Percentiles rank a stretch among this genome's conserved stretches.
These are phyloP conservation scores for Eulithis testata DNA, from an alignment of 2,888 invertebrate genomes.

Conservation along the genomic window DNA sequence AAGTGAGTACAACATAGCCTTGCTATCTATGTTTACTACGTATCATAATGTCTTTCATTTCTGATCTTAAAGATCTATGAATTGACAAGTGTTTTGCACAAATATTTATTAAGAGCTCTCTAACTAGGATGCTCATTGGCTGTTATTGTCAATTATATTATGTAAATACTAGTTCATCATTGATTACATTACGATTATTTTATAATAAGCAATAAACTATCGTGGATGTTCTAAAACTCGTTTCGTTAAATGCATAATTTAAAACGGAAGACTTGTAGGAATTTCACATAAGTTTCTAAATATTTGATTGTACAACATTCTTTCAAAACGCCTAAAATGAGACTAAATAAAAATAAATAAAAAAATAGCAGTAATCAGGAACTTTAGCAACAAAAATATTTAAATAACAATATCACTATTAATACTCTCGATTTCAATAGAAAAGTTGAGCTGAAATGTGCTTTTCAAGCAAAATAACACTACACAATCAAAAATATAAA, in stretches of 20 bases:
- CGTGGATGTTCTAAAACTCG: not conserved
- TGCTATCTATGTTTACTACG: not conserved
- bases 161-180: constrained; percentile 23
- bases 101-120: constrained; percentile 19
- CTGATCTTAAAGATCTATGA: constrained; percentile 23
- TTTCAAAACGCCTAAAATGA: not conserved
- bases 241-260: constrained; percentile 26
- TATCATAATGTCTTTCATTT: constrained; percentile 7
- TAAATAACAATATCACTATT: constrained; percentile 36
- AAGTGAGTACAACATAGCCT: not conserved
- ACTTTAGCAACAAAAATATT: constrained; percentile 17
- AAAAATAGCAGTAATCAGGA: constrained; percentile 20
- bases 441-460: constrained; percentile 31
- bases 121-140: constrained; percentile 28
- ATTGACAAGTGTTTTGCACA: constrained; percentile 33
- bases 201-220: constrained; percentile 5
- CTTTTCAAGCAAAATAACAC: constrained; percentile 28
- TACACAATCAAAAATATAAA: constrained; percentile 5
- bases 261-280: constrained; percentile 24
- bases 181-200: constrained; percentile 11
- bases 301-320: not conserved
- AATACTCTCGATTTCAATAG: constrained; percentile 30
- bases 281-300: constrained; percentile 7
- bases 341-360: constrained; percentile 6
- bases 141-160: constrained; percentile 36